Evolutionary conservation across 2,888 invertebrate genomes (phyloP).

Genomic region (Masnerella sp.): DNA sequence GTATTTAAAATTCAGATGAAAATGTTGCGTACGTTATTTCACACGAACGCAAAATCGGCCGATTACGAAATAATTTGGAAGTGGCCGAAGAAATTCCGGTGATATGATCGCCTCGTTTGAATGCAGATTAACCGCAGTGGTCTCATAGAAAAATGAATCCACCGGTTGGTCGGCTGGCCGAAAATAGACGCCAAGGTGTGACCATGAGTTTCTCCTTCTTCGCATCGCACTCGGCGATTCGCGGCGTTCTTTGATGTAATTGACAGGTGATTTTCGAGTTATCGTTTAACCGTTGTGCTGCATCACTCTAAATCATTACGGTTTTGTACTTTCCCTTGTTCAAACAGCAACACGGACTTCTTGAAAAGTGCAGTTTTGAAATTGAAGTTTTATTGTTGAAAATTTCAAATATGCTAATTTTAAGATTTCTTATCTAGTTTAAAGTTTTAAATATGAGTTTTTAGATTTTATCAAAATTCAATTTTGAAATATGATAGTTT

Average conservation of each 20-base stretch:
- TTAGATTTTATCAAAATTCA: no score
- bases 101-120: slow-evolving; percentile 54
- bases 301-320: slow-evolving; percentile 34
- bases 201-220: slow-evolving; percentile 49
- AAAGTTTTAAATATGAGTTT: no score
- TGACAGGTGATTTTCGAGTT: slow-evolving; percentile 45
- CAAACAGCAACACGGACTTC: no score
- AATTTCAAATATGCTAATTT: no score
- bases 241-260: slow-evolving; percentile 50
- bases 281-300: slow-evolving; percentile 35
- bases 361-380: no score
- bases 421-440: no score
- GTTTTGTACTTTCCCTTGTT: no score
- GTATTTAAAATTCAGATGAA: no score
- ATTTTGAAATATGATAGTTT: no score
- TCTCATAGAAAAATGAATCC: slow-evolving; percentile 65
- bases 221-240: slow-evolving; percentile 39
- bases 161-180: slow-evolving; percentile 57
- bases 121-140: slow-evolving; percentile 48
- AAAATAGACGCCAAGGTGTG: slow-evolving; percentile 64
- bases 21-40: no score
- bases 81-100: slow-evolving; percentile 25
- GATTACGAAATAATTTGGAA: slow-evolving; percentile 17
- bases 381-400: no score
- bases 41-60: slow-evolving; percentile 13